Conservation (phyloP, 2,888 invertebrate genomes). For the Phyllotreta striolata region DNA sequence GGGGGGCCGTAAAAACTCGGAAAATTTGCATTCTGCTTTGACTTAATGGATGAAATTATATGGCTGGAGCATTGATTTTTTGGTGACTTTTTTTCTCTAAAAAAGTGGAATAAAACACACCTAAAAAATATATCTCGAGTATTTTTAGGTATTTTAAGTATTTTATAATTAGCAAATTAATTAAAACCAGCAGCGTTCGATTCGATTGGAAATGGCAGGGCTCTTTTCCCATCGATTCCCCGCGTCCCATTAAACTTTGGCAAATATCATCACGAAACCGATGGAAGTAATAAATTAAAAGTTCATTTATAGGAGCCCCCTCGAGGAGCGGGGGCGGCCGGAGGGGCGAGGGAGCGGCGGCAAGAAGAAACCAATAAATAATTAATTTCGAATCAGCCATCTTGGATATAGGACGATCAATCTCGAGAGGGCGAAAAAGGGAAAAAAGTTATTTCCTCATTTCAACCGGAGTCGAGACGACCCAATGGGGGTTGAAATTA, state of each 20-base stretch:
- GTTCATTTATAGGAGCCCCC: constrained; percentile 33
- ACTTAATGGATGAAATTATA: too few species aligned
- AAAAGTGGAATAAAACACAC: too few species aligned
- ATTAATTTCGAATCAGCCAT: constrained; percentile 55
- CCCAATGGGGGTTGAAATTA: constrained; percentile 44
- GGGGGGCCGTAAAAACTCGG: too few species aligned
- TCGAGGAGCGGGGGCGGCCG: constrained; percentile 23
- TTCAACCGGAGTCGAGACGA: constrained; percentile 25
- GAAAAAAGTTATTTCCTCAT: constrained; percentile 45
- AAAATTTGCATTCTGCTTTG: too few species aligned
- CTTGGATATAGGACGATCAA: constrained; percentile 52
- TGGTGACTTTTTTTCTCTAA: too few species aligned
- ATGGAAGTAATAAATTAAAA: constrained; percentile 38
- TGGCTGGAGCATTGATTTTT: too few species aligned
- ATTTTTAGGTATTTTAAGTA: neutral
- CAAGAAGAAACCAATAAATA: constrained; percentile 48
- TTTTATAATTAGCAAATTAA: constrained; percentile 19
- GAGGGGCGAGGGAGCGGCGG: constrained; percentile 30
- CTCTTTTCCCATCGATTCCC: constrained; percentile 28
- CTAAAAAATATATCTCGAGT: too few species aligned
- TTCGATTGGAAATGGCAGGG: constrained; percentile 6
- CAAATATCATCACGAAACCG: constrained; percentile 34
- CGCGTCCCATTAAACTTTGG: constrained; percentile 30
- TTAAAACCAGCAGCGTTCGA: constrained; percentile 9
- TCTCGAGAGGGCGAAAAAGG: constrained; percentile 43